Evolutionary conservation across 2,888 invertebrate species (phyloP).

Genomic region (Limenitis camilla): DNA sequence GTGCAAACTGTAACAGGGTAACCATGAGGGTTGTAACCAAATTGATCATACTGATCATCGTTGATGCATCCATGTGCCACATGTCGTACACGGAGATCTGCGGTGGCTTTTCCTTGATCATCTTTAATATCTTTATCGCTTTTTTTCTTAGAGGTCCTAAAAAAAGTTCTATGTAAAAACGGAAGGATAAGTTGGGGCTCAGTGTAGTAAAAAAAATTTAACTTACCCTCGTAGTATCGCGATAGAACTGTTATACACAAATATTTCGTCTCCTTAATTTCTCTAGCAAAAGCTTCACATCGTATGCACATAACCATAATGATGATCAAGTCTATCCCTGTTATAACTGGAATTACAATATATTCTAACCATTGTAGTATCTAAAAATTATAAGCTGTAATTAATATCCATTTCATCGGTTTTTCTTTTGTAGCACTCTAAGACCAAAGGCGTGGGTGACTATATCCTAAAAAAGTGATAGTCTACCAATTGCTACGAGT

Average conservation of each 20-base stretch:
- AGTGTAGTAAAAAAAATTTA: neutral
- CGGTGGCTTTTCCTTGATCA: constrained; percentile 46
- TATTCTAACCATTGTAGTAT: constrained; percentile 25
- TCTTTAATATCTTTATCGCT: constrained; percentile 46
- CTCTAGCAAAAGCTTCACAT: constrained; percentile 39
- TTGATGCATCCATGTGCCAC: constrained; percentile 33
- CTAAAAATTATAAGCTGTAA: constrained; percentile 23
- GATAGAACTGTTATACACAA: constrained; percentile 42
- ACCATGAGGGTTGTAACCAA: constrained; percentile 30
- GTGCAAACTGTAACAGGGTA: constrained; percentile 29
- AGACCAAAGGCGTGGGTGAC: too few relatives aligned
- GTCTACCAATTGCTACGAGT: too few relatives aligned
- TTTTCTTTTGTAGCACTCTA: too few relatives aligned
- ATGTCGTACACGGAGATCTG: constrained; percentile 37
- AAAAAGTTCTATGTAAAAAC: constrained; percentile 16
- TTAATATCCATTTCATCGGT: neutral
- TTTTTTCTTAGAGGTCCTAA: constrained; percentile 49
- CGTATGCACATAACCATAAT: constrained; percentile 36
- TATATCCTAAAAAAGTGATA: neutral
- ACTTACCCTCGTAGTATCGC: constrained; percentile 39
- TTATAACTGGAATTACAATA: constrained; percentile 26
- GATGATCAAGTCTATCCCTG: constrained; percentile 29
- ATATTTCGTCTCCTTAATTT: constrained; percentile 45
- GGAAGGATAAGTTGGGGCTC: neutral
- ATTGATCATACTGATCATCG: constrained; percentile 30